phyloP scores from a whole-genome alignment of 2,113 vertebrate genomes.

The Parus major region DNA sequence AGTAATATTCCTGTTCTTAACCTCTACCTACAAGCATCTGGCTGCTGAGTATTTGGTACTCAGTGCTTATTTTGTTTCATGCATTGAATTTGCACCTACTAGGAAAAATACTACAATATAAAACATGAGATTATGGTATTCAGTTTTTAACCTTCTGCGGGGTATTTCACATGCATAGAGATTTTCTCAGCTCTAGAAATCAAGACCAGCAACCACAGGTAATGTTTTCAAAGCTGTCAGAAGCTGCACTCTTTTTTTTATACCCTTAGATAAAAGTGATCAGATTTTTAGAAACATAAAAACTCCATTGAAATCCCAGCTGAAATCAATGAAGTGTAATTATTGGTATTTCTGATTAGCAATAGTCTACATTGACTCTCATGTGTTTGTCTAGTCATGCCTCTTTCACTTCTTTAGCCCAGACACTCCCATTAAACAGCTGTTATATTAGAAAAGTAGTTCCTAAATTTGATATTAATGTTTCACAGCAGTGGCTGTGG shows the following conservation, averaged over 20 bases:
- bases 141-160: background rate
- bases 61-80: background rate
- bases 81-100: background rate
- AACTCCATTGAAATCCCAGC: background rate
- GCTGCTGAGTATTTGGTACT: background rate
- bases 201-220: background rate
- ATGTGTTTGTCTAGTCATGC: background rate
- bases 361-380: background rate
- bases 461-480: background rate
- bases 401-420: background rate
- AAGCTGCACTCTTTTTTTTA: background rate
- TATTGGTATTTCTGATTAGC: background rate
- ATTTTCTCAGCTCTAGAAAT: slow-evolving; percentile 20
- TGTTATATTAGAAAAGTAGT: background rate
- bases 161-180: slow-evolving; percentile 24
- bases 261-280: background rate
- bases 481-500: background rate
- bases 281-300: background rate
- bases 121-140: background rate
- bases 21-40: background rate
- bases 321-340: background rate
- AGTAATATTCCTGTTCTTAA: background rate
- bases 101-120: background rate
- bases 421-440: background rate
- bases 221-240: slow-evolving; percentile 26